These are phyloP conservation scores for Cromileptes altivelis DNA, from an alignment of 2,113 vertebrate species.

Conservation along the genomic window DNA sequence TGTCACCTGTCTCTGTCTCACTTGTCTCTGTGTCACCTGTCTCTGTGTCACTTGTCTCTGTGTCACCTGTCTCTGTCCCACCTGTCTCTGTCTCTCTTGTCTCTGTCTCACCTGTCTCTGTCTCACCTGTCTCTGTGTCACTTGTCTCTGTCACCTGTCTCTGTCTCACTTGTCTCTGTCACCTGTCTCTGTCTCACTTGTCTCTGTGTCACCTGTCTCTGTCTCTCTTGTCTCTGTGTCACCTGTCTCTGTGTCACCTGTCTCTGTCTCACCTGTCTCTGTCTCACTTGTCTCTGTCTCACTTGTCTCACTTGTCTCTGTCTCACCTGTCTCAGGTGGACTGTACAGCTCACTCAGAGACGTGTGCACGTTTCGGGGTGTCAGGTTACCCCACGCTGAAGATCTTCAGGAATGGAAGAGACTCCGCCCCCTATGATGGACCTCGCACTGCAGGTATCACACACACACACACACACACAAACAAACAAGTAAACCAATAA, in stretches of 20 bases:
- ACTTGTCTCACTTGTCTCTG: not conserved
- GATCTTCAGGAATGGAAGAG: constrained; percentile 82
- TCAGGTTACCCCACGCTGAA: constrained; percentile 83
- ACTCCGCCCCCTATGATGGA: constrained; percentile 80
- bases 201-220: too few relatives aligned
- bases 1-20: not conserved
- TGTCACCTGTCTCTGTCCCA: constrained; percentile 19
- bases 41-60: not conserved
- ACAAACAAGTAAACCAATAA: not conserved
- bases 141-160: not conserved
- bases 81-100: too few relatives aligned
- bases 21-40: not conserved
- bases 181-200: not conserved
- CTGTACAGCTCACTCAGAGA: constrained; percentile 76
- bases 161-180: too few relatives aligned
- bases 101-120: too few relatives aligned
- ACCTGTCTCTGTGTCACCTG: too few relatives aligned
- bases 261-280: not conserved
- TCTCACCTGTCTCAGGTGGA: constrained; percentile 77
- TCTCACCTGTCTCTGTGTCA: not conserved
- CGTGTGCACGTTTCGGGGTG: constrained; percentile 77
- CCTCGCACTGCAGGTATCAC: constrained; percentile 80
- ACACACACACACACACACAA: not conserved
- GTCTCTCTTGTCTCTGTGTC: too few relatives aligned
- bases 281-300: not conserved